These are phyloP conservation scores for Anthoscopus minutus DNA, from an alignment of 2,113 vertebrate species.

Conservation along the genomic window DNA sequence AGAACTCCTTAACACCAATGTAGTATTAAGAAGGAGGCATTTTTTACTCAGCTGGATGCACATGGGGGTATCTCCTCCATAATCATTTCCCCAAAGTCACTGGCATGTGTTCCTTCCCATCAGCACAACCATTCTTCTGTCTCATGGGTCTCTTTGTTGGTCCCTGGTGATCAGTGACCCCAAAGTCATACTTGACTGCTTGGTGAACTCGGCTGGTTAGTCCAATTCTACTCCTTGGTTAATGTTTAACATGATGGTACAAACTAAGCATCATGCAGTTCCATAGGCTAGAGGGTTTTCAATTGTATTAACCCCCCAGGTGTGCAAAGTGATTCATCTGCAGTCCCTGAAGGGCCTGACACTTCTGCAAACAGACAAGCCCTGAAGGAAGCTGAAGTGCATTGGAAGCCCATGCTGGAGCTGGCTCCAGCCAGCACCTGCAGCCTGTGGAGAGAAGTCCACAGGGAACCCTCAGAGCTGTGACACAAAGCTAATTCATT, in stretches of 20 bases:
- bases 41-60: not conserved
- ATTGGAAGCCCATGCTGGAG: not conserved
- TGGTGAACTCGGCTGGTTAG: not conserved
- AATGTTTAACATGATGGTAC: not conserved
- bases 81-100: not conserved
- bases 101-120: not conserved
- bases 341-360: fast-evolving
- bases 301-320: not conserved
- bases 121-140: fast-evolving
- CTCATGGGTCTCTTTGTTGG: not conserved
- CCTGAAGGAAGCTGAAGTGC: not conserved
- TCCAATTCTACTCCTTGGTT: not conserved
- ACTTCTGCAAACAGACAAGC: not conserved
- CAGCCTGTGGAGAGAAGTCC: not conserved
- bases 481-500: not conserved
- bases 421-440: not conserved
- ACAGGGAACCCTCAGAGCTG: not conserved
- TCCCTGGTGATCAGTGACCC: fast-evolving
- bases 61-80: fast-evolving
- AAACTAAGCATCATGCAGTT: not conserved
- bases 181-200: not conserved
- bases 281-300: not conserved
- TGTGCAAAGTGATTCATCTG: not conserved
- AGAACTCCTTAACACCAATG: not conserved
- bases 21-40: not conserved